These are phyloP conservation scores for Alsophila aescularia DNA, from an alignment of 2,888 invertebrate genomes.

Conservation along the genomic window DNA sequence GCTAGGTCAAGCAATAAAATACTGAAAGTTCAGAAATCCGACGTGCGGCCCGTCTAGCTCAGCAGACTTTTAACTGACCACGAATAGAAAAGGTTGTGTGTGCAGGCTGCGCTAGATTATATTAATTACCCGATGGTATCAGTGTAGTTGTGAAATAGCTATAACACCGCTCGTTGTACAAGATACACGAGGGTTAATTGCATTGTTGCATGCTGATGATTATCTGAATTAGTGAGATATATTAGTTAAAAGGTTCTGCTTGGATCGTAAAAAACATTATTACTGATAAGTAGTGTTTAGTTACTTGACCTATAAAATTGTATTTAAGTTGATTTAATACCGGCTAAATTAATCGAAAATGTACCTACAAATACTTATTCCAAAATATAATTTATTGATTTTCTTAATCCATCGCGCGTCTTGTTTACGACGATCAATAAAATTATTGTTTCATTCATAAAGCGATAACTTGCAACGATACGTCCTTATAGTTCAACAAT, in stretches of 20 bases:
- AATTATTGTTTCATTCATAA: too few relatives aligned
- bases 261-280: neutral
- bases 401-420: too few relatives aligned
- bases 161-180: conserved; percentile 24
- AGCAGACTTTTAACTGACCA: neutral
- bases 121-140: conserved; percentile 33
- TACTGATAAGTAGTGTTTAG: neutral
- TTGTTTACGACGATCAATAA: too few relatives aligned
- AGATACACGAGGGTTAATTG: conserved; percentile 27
- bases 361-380: neutral
- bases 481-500: too few relatives aligned
- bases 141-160: conserved; percentile 26
- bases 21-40: too few relatives aligned
- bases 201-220: conserved; percentile 18
- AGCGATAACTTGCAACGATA: too few relatives aligned
- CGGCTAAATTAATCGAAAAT: neutral
- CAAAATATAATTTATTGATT: too few relatives aligned
- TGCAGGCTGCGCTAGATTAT: conserved; percentile 17
- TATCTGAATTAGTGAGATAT: conserved; percentile 19
- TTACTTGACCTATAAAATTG: neutral
- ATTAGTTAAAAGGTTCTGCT: conserved; percentile 3
- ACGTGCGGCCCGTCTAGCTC: neutral
- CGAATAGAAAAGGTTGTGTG: conserved; percentile 5
- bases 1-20: too few relatives aligned
- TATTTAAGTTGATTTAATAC: neutral